phyloP scores from a whole-genome alignment of 2,888 invertebrate genomes.

The Euzophera pinguis region DNA sequence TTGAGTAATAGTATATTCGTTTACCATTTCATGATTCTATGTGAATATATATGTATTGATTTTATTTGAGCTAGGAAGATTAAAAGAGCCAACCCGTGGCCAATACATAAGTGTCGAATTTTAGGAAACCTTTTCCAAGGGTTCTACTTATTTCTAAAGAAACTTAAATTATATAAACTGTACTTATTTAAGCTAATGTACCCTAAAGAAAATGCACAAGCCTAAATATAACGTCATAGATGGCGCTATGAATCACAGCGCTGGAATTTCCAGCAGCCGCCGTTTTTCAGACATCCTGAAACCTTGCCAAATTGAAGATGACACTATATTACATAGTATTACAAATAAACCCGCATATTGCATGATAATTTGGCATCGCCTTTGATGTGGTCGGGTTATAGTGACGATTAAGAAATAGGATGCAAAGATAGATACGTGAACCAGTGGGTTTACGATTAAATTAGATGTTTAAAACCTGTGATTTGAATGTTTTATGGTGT shows the following conservation, averaged over 20 bases:
- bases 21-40: no score
- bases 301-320: conserved; percentile 22
- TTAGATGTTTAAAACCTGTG: not conserved
- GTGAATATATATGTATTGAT: no score
- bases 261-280: conserved; percentile 16
- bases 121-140: no score
- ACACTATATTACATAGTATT: conserved; percentile 17
- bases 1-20: no score
- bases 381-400: conserved; percentile 7
- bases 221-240: conserved; percentile 4
- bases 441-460: conserved; percentile 1
- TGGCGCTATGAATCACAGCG: conserved; percentile 18
- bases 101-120: no score
- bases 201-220: no score
- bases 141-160: no score
- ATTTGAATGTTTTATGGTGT: no score
- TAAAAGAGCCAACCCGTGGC: no score
- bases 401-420: conserved; percentile 4
- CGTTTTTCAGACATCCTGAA: conserved; percentile 25
- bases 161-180: no score
- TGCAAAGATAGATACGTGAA: not conserved
- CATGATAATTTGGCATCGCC: conserved; percentile 6
- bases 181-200: no score
- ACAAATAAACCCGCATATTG: conserved; percentile 13
- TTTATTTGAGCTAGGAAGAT: no score